Base-by-base conservation (phyloP, 1,140 invertebrate genomes). In the Scaptomyza montana region DNA sequence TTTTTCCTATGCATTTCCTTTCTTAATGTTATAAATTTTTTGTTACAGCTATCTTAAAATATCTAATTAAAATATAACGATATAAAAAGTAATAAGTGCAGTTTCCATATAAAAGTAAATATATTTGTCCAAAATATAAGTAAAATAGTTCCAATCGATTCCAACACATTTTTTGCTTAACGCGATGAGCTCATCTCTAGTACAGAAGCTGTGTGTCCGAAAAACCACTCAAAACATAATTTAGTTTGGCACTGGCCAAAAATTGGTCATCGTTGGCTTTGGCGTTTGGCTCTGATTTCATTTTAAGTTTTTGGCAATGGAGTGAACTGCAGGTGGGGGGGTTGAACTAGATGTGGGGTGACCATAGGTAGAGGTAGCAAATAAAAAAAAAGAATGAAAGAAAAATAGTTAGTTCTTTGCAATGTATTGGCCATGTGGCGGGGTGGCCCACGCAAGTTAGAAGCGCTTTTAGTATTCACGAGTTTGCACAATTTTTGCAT, bases 401-500 rank as follows among this genome's bases (percentile, higher is more conserved):
- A 7, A 1, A 16, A n/a, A 62, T 41, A 49, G 70, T 68, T 61
- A 61, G 71, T 74, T 77, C 61, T 65, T 82, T 59, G 57, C 43
- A 5, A 56, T 51, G 49, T 65, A 30, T 28, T 10, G 4, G 36
- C 39, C 12, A 43, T 43, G 8, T 19, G 64, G 7, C 41, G 30
- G 49, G 9, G 64, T 12, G 43, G 54, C 56, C 70, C 64, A 73
- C 70, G 70, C 71, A 62, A 69, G 71, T 55, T 56, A 59, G 56
- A 77, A 80, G 55, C 81, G 72, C 85, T 84, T 84, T 66, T 43
- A 36, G 78, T 89, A 87, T 87, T 87, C 82, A 89, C 84, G 84
- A 82, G 84, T 74, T 89, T 89, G 84, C 84, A 82, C 84, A 89
- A 87, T 89, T 87, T 86, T 89, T 87, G 82, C 82, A 89, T 87